A percentile compares a stretch with the other conserved stretches of the same genome.
Evolutionary conservation across 2,888 invertebrate species (phyloP).

Genomic region (Drosophila acutilabella): DNA sequence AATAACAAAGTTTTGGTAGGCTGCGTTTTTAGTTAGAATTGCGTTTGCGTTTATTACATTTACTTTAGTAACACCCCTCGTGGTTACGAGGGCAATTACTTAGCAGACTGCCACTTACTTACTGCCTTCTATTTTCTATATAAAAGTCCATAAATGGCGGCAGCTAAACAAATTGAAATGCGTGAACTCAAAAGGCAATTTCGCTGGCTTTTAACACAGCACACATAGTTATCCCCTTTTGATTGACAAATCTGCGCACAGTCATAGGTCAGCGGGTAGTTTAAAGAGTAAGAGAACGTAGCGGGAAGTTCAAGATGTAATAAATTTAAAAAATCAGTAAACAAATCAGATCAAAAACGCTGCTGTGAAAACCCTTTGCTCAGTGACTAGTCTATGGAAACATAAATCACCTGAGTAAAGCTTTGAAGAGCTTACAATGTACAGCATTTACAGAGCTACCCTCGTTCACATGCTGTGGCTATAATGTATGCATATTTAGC

Average conservation of each 20-base stretch:
- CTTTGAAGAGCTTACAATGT: not conserved
- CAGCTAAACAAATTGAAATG: slow-evolving; percentile 37
- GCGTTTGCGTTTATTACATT: slow-evolving; percentile 34
- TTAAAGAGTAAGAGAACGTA: not conserved
- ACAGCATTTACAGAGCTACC: slow-evolving; percentile 12
- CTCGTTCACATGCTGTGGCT: slow-evolving; percentile 29
- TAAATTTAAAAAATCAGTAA: not conserved
- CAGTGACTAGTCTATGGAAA: not conserved
- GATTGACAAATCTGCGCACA: slow-evolving; percentile 36
- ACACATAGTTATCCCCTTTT: slow-evolving; percentile 11
- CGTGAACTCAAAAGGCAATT: slow-evolving; percentile 1
- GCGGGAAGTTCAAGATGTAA: not conserved
- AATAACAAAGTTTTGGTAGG: slow-evolving; percentile 62
- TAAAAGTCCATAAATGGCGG: slow-evolving; percentile 23
- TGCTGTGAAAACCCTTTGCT: not conserved
- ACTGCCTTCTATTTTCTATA: not conserved
- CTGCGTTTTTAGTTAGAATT: slow-evolving; percentile 38
- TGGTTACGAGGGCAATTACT: slow-evolving; percentile 52
- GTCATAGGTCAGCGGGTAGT: slow-evolving; percentile 34
- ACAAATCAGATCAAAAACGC: not conserved
- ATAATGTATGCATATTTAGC: slow-evolving; percentile 49
- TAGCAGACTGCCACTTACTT: slow-evolving; percentile 22
- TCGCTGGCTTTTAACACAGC: slow-evolving; percentile 2
- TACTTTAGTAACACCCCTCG: slow-evolving; percentile 1
- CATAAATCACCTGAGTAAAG: not conserved